These are phyloP conservation scores for Plebejus anna DNA, from an alignment of 2,888 invertebrate species.

Conservation along the genomic window DNA sequence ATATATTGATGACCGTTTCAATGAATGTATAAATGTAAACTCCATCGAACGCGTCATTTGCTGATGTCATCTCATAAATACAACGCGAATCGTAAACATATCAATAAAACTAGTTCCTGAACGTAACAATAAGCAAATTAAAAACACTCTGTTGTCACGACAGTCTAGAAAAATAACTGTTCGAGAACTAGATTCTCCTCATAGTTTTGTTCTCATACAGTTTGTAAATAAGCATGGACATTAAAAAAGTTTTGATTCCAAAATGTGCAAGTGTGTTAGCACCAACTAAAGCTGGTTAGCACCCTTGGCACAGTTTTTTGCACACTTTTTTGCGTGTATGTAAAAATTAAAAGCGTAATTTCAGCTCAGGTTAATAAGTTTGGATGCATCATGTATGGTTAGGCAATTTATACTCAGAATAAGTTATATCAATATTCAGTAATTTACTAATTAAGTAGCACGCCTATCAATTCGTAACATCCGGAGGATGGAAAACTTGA, in stretches of 20 bases:
- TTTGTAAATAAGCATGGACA: no score
- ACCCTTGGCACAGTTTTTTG: no score
- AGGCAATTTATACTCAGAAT: not conserved
- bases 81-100: constrained; percentile 17
- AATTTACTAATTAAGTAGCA: not conserved
- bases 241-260: no score
- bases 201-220: no score
- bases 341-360: not conserved
- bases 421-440: not conserved
- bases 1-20: not conserved
- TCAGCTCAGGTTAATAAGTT: not conserved
- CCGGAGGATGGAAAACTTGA: constrained; percentile 25
- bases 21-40: constrained; percentile 7
- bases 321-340: not conserved
- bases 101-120: not conserved
- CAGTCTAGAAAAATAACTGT: not conserved
- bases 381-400: not conserved
- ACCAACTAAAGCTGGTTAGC: no score
- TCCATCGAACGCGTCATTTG: constrained; percentile 10
- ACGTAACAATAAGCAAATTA: not conserved
- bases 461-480: constrained; percentile 16
- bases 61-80: constrained; percentile 26
- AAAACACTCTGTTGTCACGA: not conserved
- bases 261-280: no score
- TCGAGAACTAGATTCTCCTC: not conserved